Base-by-base conservation (phyloP, 2,888 invertebrate species). In the Dastarcus helophoroides region DNA sequence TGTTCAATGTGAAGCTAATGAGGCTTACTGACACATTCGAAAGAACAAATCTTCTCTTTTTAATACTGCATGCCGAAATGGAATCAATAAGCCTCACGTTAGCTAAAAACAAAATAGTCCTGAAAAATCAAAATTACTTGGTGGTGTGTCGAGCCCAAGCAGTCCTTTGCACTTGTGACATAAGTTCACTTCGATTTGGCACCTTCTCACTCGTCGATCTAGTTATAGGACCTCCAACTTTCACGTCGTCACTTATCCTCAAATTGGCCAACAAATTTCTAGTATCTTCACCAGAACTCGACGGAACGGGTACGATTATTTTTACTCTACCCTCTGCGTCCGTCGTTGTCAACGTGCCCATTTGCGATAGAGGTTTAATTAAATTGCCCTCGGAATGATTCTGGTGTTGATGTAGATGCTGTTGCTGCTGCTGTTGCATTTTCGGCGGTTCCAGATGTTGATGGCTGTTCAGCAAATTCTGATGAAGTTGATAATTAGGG, bases 101-200 rank as follows among this genome's bases (percentile, higher is more conserved):
- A n/a, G n/a, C n/a, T n/a, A n/a, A n/a, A 33, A 33, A 33, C 28
- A 28, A 28, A 29, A 33, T 33, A 29, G 29, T 29, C 23, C 32
- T 13, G 21, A 23, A 29, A 17, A 14, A 23, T 16, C 25, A 16
- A 33, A 15, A 41, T 64, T 61, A 86, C 63, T 86, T 88, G 16
- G 86, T 88, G 14, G 88, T 89, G 54, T 88, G 88, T 45, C 88
- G 68, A 11, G 85, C 84, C 86, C 86, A 88, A 39, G 79, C 75
- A 4, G 81, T 77, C 42, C 86, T 68, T 51, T 79, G 78, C 43
- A 88, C 74, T 46, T 85, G 81, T 13, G 76, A 76, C 82, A 86
- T 83, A 55, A 85, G 69, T 54, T 86, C 85, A 59, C 80, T 86
- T 31, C 84, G 73, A 53, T 85, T 80, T 3, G 86, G 84, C 36